Evolutionary conservation across 2,113 vertebrate species (phyloP), one percentile per base, ranked within the genome.

Genomic region (Antidorcas marsupialis): DNA sequence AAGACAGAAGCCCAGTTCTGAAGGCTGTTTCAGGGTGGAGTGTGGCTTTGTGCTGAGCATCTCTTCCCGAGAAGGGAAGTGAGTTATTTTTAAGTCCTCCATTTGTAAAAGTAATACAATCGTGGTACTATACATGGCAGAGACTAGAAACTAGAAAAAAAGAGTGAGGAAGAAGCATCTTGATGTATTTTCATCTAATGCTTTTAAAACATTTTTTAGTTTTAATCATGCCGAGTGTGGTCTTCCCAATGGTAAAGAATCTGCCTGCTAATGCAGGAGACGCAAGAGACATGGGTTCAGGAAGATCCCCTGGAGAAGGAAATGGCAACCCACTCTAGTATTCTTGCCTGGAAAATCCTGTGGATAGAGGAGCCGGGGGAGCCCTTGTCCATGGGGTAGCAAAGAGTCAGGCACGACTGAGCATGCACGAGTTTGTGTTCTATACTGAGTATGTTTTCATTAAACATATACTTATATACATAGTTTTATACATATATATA

Each of bases 1-100:
- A 23, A 33, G 13, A 27, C 19, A 21, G 5, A 47, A 2, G 21
- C 8, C 33, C 13, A 12, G 16, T 9, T 15, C 47, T 36, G 36
- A 28, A 64, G 52, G 39, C 30, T 2, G 28, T 25, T 12, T 11
- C 39, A 0, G 1, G 2, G 17, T 3, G 0, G 64, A 30, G 19
- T 5, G 21, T 0, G 1, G 81, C 30, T 95, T 25, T 23, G 43
- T 14, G 9, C 27, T 1, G 27, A 76, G 36, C 53, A 7, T 28
- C 2, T 3, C 47, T 43, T 71, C 28, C 90, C 7, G 2, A 10
- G 9, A n/a, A 60, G 19, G 39, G 13, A 83, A 89, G n/a, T 28
- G 9, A 53, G 13, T 55, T 50, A 14, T 64, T 76, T 78, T 78
- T n/a, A 85, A 67, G 53, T 53, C 64, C 55, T 64, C 57, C 43